These are phyloP conservation scores for Nomada ferruginata DNA, from an alignment of 2,888 invertebrate genomes.

Conservation along the genomic window DNA sequence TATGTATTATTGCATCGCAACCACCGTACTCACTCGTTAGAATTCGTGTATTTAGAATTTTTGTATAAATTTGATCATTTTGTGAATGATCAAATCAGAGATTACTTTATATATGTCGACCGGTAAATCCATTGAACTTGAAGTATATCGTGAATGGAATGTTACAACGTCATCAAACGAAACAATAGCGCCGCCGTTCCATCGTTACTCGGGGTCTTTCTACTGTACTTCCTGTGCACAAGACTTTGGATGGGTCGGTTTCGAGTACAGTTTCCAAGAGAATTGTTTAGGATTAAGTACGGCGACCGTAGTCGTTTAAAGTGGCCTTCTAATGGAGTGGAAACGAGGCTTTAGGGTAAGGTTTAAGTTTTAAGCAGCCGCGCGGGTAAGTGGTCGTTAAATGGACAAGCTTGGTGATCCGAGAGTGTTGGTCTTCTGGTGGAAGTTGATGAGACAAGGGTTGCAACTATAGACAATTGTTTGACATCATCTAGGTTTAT, in stretches of 20 bases:
- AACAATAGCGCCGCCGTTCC: conserved; percentile 43
- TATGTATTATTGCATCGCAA: too few species aligned
- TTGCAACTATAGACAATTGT: too few species aligned
- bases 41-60: too few species aligned
- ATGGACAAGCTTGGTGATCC: conserved; percentile 51
- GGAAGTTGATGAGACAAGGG: too few species aligned
- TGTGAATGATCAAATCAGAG: too few species aligned
- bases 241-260: background rate
- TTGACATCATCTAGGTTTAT: too few species aligned
- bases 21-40: too few species aligned
- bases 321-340: conserved; percentile 42
- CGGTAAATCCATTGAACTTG: conserved; percentile 7
- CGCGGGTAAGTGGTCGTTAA: conserved; percentile 63
- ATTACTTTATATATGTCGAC: background rate
- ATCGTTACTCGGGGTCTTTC: conserved; percentile 55
- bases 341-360: conserved; percentile 44
- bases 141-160: background rate
- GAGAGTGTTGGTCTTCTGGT: too few species aligned
- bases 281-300: conserved; percentile 39
- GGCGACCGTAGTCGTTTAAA: conserved; percentile 2
- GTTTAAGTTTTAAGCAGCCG: conserved; percentile 61
- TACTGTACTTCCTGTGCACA: background rate
- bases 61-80: too few species aligned
- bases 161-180: conserved; percentile 9
- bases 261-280: conserved; percentile 21